Conservation (phyloP, 2,888 invertebrate species). For the Emmelina monodactyla region DNA sequence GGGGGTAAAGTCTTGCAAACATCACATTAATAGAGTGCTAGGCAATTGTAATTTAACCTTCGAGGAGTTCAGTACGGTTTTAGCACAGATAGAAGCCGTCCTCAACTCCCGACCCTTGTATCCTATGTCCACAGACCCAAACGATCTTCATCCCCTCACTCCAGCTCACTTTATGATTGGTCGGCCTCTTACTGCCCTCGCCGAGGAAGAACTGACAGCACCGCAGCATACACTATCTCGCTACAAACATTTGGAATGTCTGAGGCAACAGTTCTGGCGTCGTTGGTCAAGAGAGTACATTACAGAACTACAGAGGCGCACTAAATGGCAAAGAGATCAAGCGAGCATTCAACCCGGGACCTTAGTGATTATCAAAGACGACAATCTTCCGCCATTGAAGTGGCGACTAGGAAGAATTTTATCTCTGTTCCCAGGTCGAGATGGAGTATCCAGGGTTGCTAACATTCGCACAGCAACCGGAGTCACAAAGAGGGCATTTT, state of each 20-base stretch:
- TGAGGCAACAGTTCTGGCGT: slow-evolving; percentile 16
- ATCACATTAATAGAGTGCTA: slow-evolving; percentile 8
- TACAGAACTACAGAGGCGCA: slow-evolving; percentile 18
- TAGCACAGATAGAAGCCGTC: slow-evolving; percentile 12
- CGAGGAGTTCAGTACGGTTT: slow-evolving; percentile 12
- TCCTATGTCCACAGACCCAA: slow-evolving; percentile 8
- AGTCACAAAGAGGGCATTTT: slow-evolving; percentile 3
- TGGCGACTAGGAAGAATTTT: slow-evolving; percentile 11
- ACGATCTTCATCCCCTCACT: slow-evolving; percentile 11
- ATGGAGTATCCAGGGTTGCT: slow-evolving; percentile 8
- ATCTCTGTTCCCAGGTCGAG: slow-evolving; percentile 6
- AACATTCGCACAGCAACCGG: slow-evolving; percentile 7
- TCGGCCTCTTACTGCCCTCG: slow-evolving; percentile 7
- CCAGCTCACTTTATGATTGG: slow-evolving; percentile 16
- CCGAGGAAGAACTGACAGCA: too few species aligned
- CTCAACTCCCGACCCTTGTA: slow-evolving; percentile 12
- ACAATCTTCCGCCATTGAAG: slow-evolving; percentile 6
- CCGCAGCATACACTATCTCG: too few species aligned
- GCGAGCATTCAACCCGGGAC: slow-evolving; percentile 10
- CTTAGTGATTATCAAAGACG: slow-evolving; percentile 14
- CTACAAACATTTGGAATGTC: too few species aligned
- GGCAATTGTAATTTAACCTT: slow-evolving; percentile 13
- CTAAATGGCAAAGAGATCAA: slow-evolving; percentile 17
- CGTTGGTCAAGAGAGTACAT: slow-evolving; percentile 17
- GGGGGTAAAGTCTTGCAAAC: slow-evolving; percentile 4